Conservation (phyloP, 2,888 invertebrate species). For the Netelia fuscicornis region DNA sequence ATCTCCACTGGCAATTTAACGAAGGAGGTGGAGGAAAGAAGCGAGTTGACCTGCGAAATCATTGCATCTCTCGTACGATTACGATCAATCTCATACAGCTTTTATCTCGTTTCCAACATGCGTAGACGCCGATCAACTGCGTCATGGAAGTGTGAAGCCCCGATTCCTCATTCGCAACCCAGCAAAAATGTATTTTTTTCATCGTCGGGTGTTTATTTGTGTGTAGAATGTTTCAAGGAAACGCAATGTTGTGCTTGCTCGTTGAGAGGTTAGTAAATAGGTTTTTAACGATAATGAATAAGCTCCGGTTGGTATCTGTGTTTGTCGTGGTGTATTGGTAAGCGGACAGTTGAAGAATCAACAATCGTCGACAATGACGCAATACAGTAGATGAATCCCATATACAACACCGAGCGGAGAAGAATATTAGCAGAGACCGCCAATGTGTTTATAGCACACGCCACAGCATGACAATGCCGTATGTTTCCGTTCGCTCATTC, state of each 20-base stretch:
- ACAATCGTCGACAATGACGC: conserved; percentile 43
- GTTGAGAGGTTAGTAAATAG: conserved; percentile 41
- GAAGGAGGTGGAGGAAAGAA: not conserved
- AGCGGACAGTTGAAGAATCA: conserved; percentile 27
- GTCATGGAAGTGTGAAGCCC: not conserved
- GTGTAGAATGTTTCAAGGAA: not conserved
- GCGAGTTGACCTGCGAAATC: conserved; percentile 3
- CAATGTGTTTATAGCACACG: conserved; percentile 8
- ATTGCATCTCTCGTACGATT: not conserved
- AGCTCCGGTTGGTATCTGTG: conserved; percentile 22
- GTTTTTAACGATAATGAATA: conserved; percentile 57
- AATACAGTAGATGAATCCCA: conserved; percentile 29
- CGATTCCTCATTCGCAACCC: not conserved
- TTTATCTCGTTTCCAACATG: not conserved
- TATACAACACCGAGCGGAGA: not conserved
- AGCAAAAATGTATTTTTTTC: not conserved
- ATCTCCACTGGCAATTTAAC: not conserved
- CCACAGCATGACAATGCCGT: conserved; percentile 32
- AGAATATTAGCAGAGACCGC: conserved; percentile 11
- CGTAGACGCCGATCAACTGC: not conserved
- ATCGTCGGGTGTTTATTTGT: not conserved
- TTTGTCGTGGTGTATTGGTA: not conserved
- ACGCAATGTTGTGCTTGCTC: conserved; percentile 39
- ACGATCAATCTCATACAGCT: not conserved
- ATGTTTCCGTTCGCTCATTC: conserved; percentile 38